These are phyloP conservation scores for Bembecia ichneumoniformis DNA, from an alignment of 2,888 invertebrate species.

Conservation along the genomic window DNA sequence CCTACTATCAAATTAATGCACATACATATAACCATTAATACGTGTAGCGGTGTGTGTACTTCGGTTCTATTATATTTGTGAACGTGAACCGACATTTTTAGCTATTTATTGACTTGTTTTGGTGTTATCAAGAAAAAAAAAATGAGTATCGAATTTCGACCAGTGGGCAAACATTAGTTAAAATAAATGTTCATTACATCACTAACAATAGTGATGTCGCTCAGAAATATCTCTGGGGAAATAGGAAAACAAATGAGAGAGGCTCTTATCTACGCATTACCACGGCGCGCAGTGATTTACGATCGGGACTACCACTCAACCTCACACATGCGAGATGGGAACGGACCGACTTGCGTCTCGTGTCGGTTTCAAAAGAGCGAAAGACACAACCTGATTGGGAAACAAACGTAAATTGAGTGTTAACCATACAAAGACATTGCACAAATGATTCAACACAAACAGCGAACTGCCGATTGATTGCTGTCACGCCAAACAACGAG, in stretches of 20 bases:
- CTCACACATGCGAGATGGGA: conserved; percentile 3
- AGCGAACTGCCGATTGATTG: conserved; percentile 29
- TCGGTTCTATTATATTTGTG: too few relatives aligned
- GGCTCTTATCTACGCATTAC: conserved; percentile 67
- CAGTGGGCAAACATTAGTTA: neutral
- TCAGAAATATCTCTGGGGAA: conserved; percentile 64
- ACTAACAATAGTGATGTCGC: conserved; percentile 51
- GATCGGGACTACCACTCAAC: conserved; percentile 41
- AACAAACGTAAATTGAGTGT: conserved; percentile 56
- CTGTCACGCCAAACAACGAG: conserved; percentile 10
- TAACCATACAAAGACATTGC: conserved; percentile 47
- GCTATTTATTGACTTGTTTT: neutral
- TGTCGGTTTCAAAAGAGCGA: conserved; percentile 46
- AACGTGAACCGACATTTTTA: too few relatives aligned
- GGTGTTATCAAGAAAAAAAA: neutral
- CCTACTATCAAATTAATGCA: too few relatives aligned
- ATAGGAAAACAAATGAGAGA: conserved; percentile 69
- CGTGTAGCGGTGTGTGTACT: too few relatives aligned
- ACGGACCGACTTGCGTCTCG: conserved; percentile 21
- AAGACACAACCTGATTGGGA: conserved; percentile 47
- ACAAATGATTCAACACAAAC: conserved; percentile 36
- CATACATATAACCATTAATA: too few relatives aligned
- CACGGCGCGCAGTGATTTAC: conserved; percentile 57
- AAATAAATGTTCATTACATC: conserved; percentile 35
- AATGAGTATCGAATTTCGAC: neutral